These are phyloP conservation scores for Cricetomys ansorgei DNA, from an alignment of 2,113 vertebrate species.

Conservation along the genomic window DNA sequence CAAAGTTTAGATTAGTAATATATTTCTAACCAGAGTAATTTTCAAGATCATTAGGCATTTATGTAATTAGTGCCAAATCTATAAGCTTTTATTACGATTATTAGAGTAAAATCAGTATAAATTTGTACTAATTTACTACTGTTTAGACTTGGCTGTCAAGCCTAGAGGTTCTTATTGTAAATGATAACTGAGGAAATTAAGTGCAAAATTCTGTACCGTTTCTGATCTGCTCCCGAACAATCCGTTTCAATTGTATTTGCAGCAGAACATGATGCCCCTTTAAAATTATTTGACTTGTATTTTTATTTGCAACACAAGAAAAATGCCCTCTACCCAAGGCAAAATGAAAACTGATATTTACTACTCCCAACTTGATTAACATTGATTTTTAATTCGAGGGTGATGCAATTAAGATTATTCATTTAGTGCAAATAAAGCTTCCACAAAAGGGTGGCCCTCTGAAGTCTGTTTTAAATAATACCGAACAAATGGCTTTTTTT, in stretches of 20 bases:
- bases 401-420: conserved; percentile 96
- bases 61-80: conserved; percentile 96
- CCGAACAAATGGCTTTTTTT: conserved; percentile 81
- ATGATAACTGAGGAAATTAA: conserved; percentile 96
- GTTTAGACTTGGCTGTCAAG: conserved; percentile 95
- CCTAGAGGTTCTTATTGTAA: conserved; percentile 93
- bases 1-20: conserved; percentile 98
- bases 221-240: conserved; percentile 91
- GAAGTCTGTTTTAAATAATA: conserved; percentile 88
- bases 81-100: conserved; percentile 96
- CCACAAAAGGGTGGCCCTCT: conserved; percentile 83
- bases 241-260: conserved; percentile 91
- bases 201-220: conserved; percentile 95
- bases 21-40: conserved; percentile 95
- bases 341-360: conserved; percentile 90
- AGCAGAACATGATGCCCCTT: conserved; percentile 89
- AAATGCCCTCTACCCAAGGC: conserved; percentile 84
- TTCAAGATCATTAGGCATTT: conserved; percentile 97
- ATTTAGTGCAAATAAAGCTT: conserved; percentile 93
- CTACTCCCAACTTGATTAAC: conserved; percentile 90
- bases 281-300: conserved; percentile 89
- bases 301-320: conserved; percentile 89
- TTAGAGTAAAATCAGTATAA: conserved; percentile 96
- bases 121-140: conserved; percentile 97
- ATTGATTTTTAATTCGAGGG: conserved; percentile 97